Evolutionary conservation across 2,113 vertebrate genomes (phyloP), one percentile per base, ranked within the genome.

Genomic region (Mus pahari): DNA sequence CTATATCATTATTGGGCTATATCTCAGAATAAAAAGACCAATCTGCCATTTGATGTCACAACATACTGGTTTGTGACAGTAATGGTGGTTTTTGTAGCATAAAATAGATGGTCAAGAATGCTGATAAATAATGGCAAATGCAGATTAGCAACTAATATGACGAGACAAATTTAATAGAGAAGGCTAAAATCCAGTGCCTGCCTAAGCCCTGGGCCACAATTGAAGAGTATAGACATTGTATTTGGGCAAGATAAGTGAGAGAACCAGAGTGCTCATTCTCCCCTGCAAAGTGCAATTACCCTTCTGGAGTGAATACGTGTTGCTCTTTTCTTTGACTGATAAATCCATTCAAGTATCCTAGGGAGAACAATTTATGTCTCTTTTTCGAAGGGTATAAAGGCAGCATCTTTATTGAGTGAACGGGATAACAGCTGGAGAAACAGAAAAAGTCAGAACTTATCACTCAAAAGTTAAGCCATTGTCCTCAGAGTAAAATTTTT

Each of bases 241-340:
- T 96, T 90, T 92, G 84, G 33, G 42, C 42, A 94, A 96, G 79
- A 73, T 78, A 73, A 94, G 31, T 36, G 64, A 96, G 28, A 86
- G 39, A 94, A 83, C 11, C 39, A 66, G 20, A 39, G 16, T 77
- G 50, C 19, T 70, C 66, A 75, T 88, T 95, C 36, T 48, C 26
- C 86, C 83, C 60, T 86, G 81, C 20, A 94, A 93, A 92, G 45
- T 83, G 20, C 74, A 96, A 81, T 95, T 95, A 86, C 22, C 68
- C 31, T 74, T 97, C 78, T 92, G 42, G 45, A 96, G 53, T 3
- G 2, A 96, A 93, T 91, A 94, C 36, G 33, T 86, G 4, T 64
- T 95, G 50, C 24, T 96, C 20, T 26, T 83, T 92, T 95, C 82
- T 94, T 77, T 89, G 79, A 92, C 62, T 90, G 73, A 95, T 89